These are phyloP conservation scores for Halcyon senegalensis DNA, from an alignment of 2,113 vertebrate genomes.

Conservation along the genomic window DNA sequence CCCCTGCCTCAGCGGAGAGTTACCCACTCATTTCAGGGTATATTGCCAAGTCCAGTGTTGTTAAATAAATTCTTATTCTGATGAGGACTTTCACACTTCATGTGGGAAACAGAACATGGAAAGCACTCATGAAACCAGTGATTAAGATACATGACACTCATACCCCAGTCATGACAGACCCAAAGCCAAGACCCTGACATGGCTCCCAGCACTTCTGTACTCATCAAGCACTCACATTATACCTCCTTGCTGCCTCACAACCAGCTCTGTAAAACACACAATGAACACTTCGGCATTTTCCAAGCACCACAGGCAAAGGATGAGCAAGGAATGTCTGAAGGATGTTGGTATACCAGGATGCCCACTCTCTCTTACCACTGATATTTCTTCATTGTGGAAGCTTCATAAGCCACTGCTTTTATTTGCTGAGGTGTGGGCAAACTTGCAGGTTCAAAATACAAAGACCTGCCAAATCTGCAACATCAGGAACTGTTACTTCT, in stretches of 20 bases:
- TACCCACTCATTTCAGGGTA: not conserved
- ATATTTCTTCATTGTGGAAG: not conserved
- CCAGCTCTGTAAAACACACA: not conserved
- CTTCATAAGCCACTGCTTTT: not conserved
- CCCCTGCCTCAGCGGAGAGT: not conserved
- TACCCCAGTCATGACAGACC: not conserved
- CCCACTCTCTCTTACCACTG: not conserved
- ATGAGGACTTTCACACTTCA: not conserved
- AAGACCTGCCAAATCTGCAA: not conserved
- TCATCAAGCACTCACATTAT: fast-evolving
- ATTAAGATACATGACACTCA: not conserved
- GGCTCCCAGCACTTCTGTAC: not conserved
- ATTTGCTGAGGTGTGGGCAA: not conserved
- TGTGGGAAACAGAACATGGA: not conserved
- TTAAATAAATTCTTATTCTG: not conserved
- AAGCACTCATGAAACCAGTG: not conserved
- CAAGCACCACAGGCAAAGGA: not conserved
- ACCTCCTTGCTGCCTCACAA: not conserved
- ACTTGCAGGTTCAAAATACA: not conserved
- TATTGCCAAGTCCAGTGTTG: not conserved
- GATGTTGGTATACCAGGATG: too few relatives aligned
- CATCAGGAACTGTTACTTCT: not conserved
- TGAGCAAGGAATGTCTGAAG: not conserved
- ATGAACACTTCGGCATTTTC: not conserved
- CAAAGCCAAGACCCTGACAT: not conserved